phyloP scores from a whole-genome alignment of 2,113 vertebrate genomes.

The Entelurus aequoreus region DNA sequence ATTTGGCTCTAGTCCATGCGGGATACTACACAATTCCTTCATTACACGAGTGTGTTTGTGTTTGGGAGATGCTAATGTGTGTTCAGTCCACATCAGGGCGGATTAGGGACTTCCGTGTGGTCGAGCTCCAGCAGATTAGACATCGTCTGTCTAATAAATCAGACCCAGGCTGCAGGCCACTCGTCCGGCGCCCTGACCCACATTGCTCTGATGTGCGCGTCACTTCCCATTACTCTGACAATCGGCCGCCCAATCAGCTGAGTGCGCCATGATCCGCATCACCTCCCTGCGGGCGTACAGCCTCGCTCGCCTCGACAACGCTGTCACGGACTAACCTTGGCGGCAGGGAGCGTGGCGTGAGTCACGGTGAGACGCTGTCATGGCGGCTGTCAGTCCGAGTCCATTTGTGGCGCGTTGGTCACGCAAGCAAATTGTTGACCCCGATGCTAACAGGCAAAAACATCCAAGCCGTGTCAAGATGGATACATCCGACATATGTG shows the following conservation, averaged over 20 bases:
- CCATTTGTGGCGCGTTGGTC: constrained; percentile 22
- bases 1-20: neutral
- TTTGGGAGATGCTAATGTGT: constrained; percentile 54
- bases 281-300: constrained; percentile 34
- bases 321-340: constrained; percentile 28
- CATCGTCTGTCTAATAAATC: constrained; percentile 56
- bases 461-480: constrained; percentile 12
- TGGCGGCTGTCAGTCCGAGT: neutral
- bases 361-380: constrained; percentile 24
- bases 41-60: constrained; percentile 18
- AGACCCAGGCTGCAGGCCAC: constrained; percentile 55
- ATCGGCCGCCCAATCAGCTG: constrained; percentile 57
- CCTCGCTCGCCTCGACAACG: constrained; percentile 20
- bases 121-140: constrained; percentile 77
- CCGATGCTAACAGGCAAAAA: constrained; percentile 23
- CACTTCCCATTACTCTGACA: constrained; percentile 64
- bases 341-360: constrained; percentile 37
- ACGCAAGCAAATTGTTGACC: constrained; percentile 27
- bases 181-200: constrained; percentile 72
- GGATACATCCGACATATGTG: neutral
- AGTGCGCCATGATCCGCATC: constrained; percentile 32
- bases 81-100: constrained; percentile 86
- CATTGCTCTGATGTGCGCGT: constrained; percentile 71
- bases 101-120: constrained; percentile 79
- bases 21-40: neutral